Evolutionary conservation across 2,888 invertebrate species (phyloP).

Genomic region (Busseola fusca): DNA sequence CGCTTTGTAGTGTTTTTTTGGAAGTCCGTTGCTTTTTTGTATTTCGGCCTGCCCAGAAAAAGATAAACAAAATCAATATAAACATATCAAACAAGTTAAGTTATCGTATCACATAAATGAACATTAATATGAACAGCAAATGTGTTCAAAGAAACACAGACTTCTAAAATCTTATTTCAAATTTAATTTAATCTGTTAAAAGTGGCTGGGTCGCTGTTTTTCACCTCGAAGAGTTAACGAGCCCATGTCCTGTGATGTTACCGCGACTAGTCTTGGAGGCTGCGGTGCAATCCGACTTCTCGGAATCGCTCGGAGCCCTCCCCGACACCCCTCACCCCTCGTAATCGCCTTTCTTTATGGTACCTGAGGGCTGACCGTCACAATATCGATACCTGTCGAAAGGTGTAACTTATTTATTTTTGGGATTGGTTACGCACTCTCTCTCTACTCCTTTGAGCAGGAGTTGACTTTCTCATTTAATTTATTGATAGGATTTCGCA

Average conservation of each 20-base stretch:
- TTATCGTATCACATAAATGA: not conserved
- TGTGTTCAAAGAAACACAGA: constrained; percentile 17
- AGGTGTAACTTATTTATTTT: constrained; percentile 22
- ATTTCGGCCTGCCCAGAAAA: not conserved
- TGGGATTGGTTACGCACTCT: not conserved
- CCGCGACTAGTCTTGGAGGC: constrained; percentile 82
- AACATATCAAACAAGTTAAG: not conserved
- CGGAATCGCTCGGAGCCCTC: constrained; percentile 77
- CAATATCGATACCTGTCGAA: constrained; percentile 57
- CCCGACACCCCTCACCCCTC: constrained; percentile 67
- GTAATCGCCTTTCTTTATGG: constrained; percentile 74
- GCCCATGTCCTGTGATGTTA: constrained; percentile 82
- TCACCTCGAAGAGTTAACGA: constrained; percentile 84
- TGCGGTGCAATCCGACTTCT: constrained; percentile 79
- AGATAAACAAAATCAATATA: not conserved
- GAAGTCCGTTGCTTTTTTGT: too few relatives aligned
- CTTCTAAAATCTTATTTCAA: constrained; percentile 66
- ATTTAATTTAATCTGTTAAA: constrained; percentile 77
- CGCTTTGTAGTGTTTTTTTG: too few relatives aligned
- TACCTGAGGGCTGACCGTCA: constrained; percentile 56
- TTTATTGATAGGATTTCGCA: not conserved
- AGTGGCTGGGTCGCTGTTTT: constrained; percentile 74
- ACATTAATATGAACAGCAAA: constrained; percentile 23
- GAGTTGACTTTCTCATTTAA: not conserved
- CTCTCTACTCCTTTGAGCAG: not conserved